Base-by-base conservation (phyloP, 2,113 vertebrate genomes). In the Salvelinus fontinalis region DNA sequence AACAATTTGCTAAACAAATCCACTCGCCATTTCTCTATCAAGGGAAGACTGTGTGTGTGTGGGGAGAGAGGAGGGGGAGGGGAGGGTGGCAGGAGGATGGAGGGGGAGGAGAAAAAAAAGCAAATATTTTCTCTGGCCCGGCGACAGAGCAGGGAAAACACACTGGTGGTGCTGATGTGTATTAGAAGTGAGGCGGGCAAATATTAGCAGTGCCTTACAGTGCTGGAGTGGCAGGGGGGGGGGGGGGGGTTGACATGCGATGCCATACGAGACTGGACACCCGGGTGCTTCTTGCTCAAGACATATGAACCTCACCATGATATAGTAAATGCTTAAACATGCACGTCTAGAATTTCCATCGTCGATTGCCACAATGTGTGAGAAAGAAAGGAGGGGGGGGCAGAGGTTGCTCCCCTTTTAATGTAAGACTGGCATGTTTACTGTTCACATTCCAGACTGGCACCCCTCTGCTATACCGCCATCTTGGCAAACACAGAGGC, bases 1-100 rank as follows among this genome's bases (percentile, higher is more conserved):
- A 88, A 89, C 90, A 91, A 91, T 92, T 92, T 93, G 90, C 89
- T 89, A 90, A 91, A 86, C 89, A 91, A 93, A 93, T 91, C 85
- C 84, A 83, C 87, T 87, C 70, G 48, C 83, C 88, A 86, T 91
- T 87, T 92, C 86, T 85, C 83, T 88, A 89, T 86, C 76, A 86
- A 82, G 79, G 85, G 78, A 80, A 44, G 76, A 62, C 60, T n/a
- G 69, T 59, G 69, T 71, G 67, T 26, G 57, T 16, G 18, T 34
- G 31, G 24, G 54, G 12, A 14, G 70, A 24, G 12, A 75, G 81
- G 82, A 77, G 80, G 83, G 83, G 79, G 64, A 16, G 66, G 68
- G 66, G 2, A 22, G 75, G 14, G n/a, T 1, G 71, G 73, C 5
- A 74, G 80, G 24, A 34, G 71, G 24, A 2, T 3, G 31, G 5